Base-by-base conservation (phyloP, 2,797 vertebrate species). In the Liparis tanakae region DNA sequence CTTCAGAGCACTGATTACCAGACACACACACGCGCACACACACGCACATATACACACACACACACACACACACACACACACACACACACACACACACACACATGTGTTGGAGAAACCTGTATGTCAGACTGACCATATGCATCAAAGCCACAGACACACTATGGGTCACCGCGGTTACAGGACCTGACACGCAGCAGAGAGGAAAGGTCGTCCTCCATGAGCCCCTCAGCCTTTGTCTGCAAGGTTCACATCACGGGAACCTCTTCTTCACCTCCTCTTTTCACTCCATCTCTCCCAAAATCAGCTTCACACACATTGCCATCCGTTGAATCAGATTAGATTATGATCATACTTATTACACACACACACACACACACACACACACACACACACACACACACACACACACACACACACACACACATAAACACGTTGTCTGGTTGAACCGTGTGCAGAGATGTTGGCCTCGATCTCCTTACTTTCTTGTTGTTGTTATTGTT, bases 311-410 rank as follows among this genome's bases (percentile, higher is more conserved):
- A 54, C n/a, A 67, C 50, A 65, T 93, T 94, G 81, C 90, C 78
- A 74, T 83, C 77, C 72, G 80, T 94, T 94, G 90, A 91, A 93
- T 94, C 92, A 94, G 84, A 89, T 92, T 78, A 85, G 44, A 84
- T 87, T 85, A 84, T 65, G 82, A 86, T 72, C 77, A 85, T 58
- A 46, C 70, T 81, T 72, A 82, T 37, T 13, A 15, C 25, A 25
- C 30, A 60, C 15, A 59, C 15, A 67, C 37, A 66, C 15, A 50
- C 61, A 48, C 72, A 34, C 36, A 71, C 41, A 66, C 4, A 53
- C 5, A 74, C 14, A 44, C 61, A 39, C 20, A n/a, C 61, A 48
- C 72, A 34, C 36, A 71, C 41, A 66, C 4, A 53, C 61, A 48
- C 72, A 15, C 25, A 25, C 30, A 60, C 15, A 59, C 15, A 67